These are phyloP conservation scores for Periparus ater DNA, from an alignment of 2,797 vertebrate genomes.

Conservation along the genomic window DNA sequence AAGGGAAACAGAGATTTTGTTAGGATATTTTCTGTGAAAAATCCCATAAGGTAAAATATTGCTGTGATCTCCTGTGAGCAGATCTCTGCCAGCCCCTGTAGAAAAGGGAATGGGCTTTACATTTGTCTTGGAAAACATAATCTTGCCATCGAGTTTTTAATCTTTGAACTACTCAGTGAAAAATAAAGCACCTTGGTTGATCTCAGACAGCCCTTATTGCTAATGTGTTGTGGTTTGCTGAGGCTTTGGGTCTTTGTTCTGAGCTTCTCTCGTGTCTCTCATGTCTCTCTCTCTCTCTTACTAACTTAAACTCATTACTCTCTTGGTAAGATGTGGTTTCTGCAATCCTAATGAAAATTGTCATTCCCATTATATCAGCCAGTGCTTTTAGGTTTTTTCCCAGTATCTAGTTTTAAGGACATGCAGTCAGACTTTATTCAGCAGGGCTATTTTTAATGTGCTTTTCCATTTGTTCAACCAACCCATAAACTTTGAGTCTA, in stretches of 20 bases:
- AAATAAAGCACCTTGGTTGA: background rate
- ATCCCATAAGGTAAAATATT: slow-evolving; percentile 3
- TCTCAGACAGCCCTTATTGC: background rate
- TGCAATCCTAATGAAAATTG: background rate
- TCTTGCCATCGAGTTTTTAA: background rate
- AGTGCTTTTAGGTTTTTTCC: background rate
- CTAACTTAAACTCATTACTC: background rate
- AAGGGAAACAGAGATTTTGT: background rate
- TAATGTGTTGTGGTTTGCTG: background rate
- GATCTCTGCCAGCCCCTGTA: background rate
- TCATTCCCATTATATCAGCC: background rate
- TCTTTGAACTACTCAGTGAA: slow-evolving; percentile 12
- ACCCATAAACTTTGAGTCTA: background rate
- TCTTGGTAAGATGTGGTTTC: background rate
- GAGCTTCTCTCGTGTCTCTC: too few relatives aligned
- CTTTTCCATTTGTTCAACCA: background rate
- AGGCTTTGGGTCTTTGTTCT: background rate
- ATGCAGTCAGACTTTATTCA: background rate
- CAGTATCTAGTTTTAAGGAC: background rate
- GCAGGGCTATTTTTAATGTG: background rate
- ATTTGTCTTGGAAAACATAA: background rate
- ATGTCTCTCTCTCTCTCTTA: background rate
- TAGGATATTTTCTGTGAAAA: slow-evolving; percentile 29
- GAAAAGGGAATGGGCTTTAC: background rate
- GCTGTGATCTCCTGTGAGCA: background rate